Evolutionary conservation across 1,140 invertebrate genomes (phyloP), one percentile per base, ranked within the genome.

Genomic region (Dreissena rostriformis): DNA sequence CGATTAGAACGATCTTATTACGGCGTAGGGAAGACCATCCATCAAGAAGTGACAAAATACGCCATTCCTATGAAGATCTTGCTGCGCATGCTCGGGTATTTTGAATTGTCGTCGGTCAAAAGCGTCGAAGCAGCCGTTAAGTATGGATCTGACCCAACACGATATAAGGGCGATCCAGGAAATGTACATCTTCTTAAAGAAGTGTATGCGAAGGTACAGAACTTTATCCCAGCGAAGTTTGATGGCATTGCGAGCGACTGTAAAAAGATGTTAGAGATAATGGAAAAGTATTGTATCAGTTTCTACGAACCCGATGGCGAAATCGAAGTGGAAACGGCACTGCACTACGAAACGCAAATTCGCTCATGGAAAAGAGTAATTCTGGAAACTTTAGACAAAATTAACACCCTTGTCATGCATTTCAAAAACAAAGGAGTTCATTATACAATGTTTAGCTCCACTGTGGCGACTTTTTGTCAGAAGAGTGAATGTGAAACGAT

Each of bases 251-350:
- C 82, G 0, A 75, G 86, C 5, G 26, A 76, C 0, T 88, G 86
- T 63, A 70, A 85, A 17, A 87, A 85, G 68, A 52, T 89, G 52
- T 49, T 84, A 17, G 68, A 78, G n/a, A 57, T 84, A 14, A 19
- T 88, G 7, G 80, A 80, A 51, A 90, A 90, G 74, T 91, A 90
- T 72, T 91, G 90, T 74, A 80, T 89, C 24, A 89, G 86, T 81
- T 91, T 91, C 66, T 90, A 91, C 82, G 79, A 87, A 19, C 83
- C 85, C 12, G 84, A 86, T 19, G 74, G 82, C 24, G 82, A 84
- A 28, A 70, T 72, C 0, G 88, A 90, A 57, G 78, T 87, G 65
- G 89, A 86, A 61, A 90, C 90, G 49, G 86, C 88, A 51, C 61
- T 72, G 29, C 82, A 90, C 52, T 91, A 90, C 74, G 85, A 88